Base-by-base conservation (phyloP, 2,888 invertebrate genomes). In the Atethmia centrago region DNA sequence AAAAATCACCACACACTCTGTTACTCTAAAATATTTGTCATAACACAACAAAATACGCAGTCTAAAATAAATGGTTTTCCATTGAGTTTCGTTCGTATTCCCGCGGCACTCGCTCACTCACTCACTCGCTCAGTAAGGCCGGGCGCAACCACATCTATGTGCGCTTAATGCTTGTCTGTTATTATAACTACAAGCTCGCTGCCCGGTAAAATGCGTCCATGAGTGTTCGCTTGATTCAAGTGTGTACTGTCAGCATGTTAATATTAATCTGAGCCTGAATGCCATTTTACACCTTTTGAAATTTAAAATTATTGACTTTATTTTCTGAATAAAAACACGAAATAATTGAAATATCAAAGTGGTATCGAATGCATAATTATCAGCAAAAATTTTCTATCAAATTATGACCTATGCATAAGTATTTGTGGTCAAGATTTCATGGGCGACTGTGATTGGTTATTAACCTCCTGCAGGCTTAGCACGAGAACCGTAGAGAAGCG, bases 51-150 rank as follows among this genome's bases (percentile, higher is more conserved):
- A 59, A 31, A 31, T 56, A 10, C 19, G 14, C 31, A 8, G 42
- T 42, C 47, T 79, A 53, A 61, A 72, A 51, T 65, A 42, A 79
- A 72, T 36, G 25, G 36, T 65, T 61, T 79, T 14, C 59, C 79
- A 65, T 49, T 47, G 16, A 79, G 31, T 47, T 51, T 28, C 25
- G 25, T 64, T 79, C 77, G 36, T 51, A 72, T 74, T 53, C n/a
- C 59, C 25, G 25, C 40, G 36, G 31, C 40, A 28, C 53, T 59
- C 28, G 77, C 47, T 47, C 64, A 53, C 14, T 72, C 71, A 7
- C 16, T 71, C 42, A 47, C 16, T 65, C 28, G 40, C 36, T 76
- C 53, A 36, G 45, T 68, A 31, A 47, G 64, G 25, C 12, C 55
- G 45, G 64, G 59, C 19, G 68, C 58, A 53, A 53, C 28, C 16